phyloP scores from a whole-genome alignment of 2,797 vertebrate genomes.

The Brachyalestes nurse region DNA sequence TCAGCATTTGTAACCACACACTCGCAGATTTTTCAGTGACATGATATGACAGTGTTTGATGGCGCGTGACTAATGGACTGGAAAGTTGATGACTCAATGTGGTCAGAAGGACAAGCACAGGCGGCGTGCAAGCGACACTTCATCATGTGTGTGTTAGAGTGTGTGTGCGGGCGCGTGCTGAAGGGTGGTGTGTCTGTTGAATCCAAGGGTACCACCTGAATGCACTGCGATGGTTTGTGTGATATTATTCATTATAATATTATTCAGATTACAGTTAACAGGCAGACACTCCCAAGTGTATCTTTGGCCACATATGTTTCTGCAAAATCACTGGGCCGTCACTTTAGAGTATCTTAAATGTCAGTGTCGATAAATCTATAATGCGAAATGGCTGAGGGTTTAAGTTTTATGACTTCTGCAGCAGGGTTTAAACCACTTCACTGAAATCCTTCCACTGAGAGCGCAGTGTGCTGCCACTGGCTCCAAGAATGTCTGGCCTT shows the following conservation, averaged over 20 bases:
- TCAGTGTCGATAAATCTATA: slow-evolving; percentile 12
- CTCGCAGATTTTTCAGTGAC: slow-evolving; percentile 32
- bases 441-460: not conserved
- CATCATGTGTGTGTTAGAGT: slow-evolving; percentile 8
- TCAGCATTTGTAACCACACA: slow-evolving; percentile 26
- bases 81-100: slow-evolving; percentile 60
- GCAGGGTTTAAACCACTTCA: not conserved
- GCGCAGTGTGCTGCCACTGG: not conserved
- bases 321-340: not conserved
- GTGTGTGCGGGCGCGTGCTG: slow-evolving; percentile 25
- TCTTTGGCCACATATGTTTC: slow-evolving; percentile 3
- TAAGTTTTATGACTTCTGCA: not conserved
- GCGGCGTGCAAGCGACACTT: slow-evolving; percentile 37
- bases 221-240: slow-evolving; percentile 6
- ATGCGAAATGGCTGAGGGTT: slow-evolving; percentile 4
- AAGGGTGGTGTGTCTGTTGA: slow-evolving; percentile 25
- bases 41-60: slow-evolving; percentile 59
- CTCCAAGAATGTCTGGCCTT: slow-evolving; percentile 40
- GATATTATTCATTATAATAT: no score
- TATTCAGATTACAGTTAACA: slow-evolving; percentile 34
- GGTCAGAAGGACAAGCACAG: slow-evolving; percentile 51
- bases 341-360: slow-evolving; percentile 10
- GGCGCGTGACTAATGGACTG: slow-evolving; percentile 58
- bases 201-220: slow-evolving; percentile 20
- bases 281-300: not conserved